Base-by-base conservation (phyloP, 2,888 invertebrate genomes). In the Leptogaster cylindrica region DNA sequence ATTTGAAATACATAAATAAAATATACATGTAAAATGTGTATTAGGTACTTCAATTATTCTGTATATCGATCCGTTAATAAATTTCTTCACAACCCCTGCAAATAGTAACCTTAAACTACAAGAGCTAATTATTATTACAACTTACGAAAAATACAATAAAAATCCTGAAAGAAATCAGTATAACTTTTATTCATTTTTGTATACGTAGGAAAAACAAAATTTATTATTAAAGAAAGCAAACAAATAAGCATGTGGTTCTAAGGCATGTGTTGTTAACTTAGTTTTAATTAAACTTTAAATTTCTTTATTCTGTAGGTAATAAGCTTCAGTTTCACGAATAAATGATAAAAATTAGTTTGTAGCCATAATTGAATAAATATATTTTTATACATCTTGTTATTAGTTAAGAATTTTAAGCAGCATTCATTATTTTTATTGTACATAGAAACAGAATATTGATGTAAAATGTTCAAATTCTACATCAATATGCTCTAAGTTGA, bases 241-340 rank as follows among this genome's bases (percentile, higher is more conserved):
- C n/a, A n/a, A n/a, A n/a, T n/a, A n/a, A n/a, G 72, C 71, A 72
- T 72, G 72, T 65, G 69, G 64, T 72, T 70, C 50, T 68, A 68
- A 67, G 69, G 72, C 72, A 72, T 72, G 72, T 69, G 61, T 67
- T 68, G 68, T 58, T 55, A 61, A 61, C 41, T 61, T 58, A 58
- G 66, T 66, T 58, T 25, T 58, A 58, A 58, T 58, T 44, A 31
- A 64, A 12, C n/a, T 36, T n/a, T 48, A n/a, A n/a, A n/a, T 23
- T 44, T 33, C 44, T 64, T 48, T 46, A 46, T 44, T 44, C 27
- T 41, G 25, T 61, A 44, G 28, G n/a, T 41, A 16, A 28, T 65
- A 51, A 51, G 36, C 28, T 65, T 52, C 46, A 65, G 50, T 41
- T 50, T 20, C 27, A 50, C 14, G 46, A n/a, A n/a, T n/a, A n/a